Evolutionary conservation across 2,797 vertebrate genomes (phyloP).

Genomic region (Aulostomus chinensis): DNA sequence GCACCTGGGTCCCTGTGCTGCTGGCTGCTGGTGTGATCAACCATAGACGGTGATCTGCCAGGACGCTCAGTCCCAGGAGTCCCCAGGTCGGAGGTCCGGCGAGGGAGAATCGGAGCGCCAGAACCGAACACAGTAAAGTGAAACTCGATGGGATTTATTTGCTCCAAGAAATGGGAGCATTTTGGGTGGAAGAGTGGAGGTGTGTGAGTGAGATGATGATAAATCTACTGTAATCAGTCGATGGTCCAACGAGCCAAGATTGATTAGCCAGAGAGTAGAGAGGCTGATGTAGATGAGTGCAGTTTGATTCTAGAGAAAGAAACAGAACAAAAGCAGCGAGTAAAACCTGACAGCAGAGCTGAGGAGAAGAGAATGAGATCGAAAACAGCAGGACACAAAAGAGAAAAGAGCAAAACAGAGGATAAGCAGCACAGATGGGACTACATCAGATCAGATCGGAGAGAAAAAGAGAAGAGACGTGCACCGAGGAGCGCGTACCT

Average conservation of each 20-base stretch:
- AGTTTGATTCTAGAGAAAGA: conserved; percentile 4
- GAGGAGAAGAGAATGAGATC: neutral
- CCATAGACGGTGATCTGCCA: conserved; percentile 58
- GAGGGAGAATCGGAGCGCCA: too few relatives aligned
- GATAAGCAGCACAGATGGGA: neutral
- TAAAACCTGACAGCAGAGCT: neutral
- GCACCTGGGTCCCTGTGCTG: conserved; percentile 61
- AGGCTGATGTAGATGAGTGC: conserved; percentile 9
- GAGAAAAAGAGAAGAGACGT: too few relatives aligned
- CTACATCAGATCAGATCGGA: neutral
- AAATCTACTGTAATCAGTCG: too few relatives aligned
- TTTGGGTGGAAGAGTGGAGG: too few relatives aligned
- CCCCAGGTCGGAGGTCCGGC: conserved; percentile 39
- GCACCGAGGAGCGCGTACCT: too few relatives aligned
- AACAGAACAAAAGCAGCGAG: neutral
- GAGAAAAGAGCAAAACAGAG: neutral
- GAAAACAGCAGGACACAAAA: neutral
- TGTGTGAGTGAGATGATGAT: too few relatives aligned
- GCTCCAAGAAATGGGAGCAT: too few relatives aligned
- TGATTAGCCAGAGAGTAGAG: neutral
- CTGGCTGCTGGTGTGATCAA: conserved; percentile 56
- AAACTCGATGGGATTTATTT: too few relatives aligned
- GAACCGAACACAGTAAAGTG: too few relatives aligned
- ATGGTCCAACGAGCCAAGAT: neutral
- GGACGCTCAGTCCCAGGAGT: conserved; percentile 58